A percentile compares a stretch with the other conserved stretches of the same genome.
Conservation (phyloP, 2,888 invertebrate genomes). For the Netelia fuscicornis region DNA sequence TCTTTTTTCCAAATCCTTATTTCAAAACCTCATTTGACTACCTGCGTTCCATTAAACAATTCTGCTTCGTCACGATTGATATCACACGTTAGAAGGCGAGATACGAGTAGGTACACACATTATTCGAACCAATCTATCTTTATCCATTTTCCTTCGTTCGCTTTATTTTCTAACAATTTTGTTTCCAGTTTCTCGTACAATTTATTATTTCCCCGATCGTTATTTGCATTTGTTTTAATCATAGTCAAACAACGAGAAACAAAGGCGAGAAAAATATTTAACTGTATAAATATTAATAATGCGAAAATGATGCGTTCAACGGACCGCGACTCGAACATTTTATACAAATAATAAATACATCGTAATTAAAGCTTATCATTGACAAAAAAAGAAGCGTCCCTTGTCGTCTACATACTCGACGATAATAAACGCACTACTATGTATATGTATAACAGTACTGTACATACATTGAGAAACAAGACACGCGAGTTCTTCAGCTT, state of each 20-base stretch:
- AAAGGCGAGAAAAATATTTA: background rate
- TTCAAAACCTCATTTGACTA: no score
- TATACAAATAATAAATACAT: slow-evolving; percentile 47
- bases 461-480: slow-evolving; percentile 34
- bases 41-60: no score
- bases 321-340: slow-evolving; percentile 15
- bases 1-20: background rate
- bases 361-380: slow-evolving; percentile 56
- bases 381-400: slow-evolving; percentile 13
- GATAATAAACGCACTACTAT: slow-evolving; percentile 49
- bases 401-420: slow-evolving; percentile 16
- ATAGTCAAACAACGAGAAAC: background rate
- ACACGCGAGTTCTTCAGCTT: slow-evolving; percentile 43
- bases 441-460: slow-evolving; percentile 19
- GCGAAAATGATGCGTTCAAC: slow-evolving; percentile 5
- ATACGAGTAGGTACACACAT: no score
- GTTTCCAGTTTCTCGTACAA: background rate
- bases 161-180: background rate
- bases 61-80: no score
- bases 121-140: no score
- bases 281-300: no score
- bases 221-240: background rate
- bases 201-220: background rate
- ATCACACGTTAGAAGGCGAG: no score
- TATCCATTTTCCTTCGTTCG: background rate